Base-by-base conservation (phyloP, 2,888 invertebrate species). In the Lepas anatifera region DNA sequence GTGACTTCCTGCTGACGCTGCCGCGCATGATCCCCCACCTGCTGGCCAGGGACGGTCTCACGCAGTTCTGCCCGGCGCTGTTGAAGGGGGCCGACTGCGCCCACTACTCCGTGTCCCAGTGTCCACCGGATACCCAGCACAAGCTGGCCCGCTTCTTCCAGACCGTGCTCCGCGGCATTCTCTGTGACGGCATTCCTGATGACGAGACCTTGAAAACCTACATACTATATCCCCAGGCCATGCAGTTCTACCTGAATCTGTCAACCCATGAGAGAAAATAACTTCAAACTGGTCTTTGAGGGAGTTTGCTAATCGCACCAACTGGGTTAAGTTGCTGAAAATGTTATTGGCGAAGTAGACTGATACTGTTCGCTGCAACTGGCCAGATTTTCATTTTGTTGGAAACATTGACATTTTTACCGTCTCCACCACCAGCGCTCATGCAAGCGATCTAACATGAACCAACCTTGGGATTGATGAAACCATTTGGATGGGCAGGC, bases 201-300 rank as follows among this genome's bases (percentile, higher is more conserved):
- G 41, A 80, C 81, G 18, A 58, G 32, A 22, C 25, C 22, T 35
- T 58, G 6, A 32, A 32, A 10, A 18, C 32, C 22, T 35, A 35
- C 29, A 35, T 58, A 16, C 22, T 32, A 22, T 25, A 25, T 10
- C 71, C 75, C 48, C 71, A 83, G 18, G 81, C 79, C 37, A 81
- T 82, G 78, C 77, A 77, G 35, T 74, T 72, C 80, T 81, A 75
- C 72, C 76, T 70, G 16, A 22, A 41, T 2, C 25, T 67, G 68
- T 48, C n/a, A n/a, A n/a, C n/a, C n/a, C n/a, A n/a, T n/a, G n/a
- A n/a, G n/a, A n/a, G n/a, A n/a, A n/a, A n/a, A n/a, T n/a, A n/a
- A n/a, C n/a, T n/a, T n/a, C n/a, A n/a, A n/a, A n/a, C n/a, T n/a
- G n/a, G n/a, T n/a, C n/a, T n/a, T n/a, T n/a, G n/a, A n/a, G n/a